Base-by-base conservation (phyloP, 2,113 vertebrate genomes). In the Anthoscopus minutus region DNA sequence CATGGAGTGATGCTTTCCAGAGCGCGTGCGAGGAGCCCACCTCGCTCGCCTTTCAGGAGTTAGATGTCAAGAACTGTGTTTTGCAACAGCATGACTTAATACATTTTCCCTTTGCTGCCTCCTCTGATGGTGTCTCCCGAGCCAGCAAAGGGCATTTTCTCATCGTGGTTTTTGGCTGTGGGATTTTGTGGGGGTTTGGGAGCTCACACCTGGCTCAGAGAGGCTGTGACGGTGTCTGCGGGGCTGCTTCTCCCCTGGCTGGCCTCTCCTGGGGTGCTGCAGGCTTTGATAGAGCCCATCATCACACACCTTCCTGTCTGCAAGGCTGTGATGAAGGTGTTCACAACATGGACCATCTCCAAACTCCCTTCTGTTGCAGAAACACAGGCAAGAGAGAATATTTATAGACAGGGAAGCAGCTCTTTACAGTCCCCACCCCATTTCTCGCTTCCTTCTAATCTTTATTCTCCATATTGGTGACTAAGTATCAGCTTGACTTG, bases 261-360 rank as follows among this genome's bases (percentile, higher is more conserved):
- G 5, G 0, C 45, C n/a, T 17, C 47, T 30, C 9, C 0, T 1
- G 42, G 1, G 5, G 8, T 20, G n/a, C 33, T 8, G 42, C 58
- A 82, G 72, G 74, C 40, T 90, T 6, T 37, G 40, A 8, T 2
- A 2, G 85, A 86, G 38, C 67, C 23, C 27, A 2, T 60, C 64
- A 60, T 30, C 85, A 56, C n/a, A 2, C 56, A 30, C 16, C 79
- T 47, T 42, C 69, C 91, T 33, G 30, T n/a, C 88, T 76, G 82
- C 67, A 40, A 31, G 45, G 74, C 84, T 74, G 65, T 4, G 7
- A 7, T 15, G 47, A 21, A 85, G 62, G 74, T 72, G 74, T 73
- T 66, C 78, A 58, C 71, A 79, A 42, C 48, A 58, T 30, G 77
- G 76, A 45, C 57, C 87, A 25, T 38, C 51, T 86, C 81, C 65